phyloP scores from a whole-genome alignment of 1,140 invertebrate genomes.

The Drosophila jambulina region DNA sequence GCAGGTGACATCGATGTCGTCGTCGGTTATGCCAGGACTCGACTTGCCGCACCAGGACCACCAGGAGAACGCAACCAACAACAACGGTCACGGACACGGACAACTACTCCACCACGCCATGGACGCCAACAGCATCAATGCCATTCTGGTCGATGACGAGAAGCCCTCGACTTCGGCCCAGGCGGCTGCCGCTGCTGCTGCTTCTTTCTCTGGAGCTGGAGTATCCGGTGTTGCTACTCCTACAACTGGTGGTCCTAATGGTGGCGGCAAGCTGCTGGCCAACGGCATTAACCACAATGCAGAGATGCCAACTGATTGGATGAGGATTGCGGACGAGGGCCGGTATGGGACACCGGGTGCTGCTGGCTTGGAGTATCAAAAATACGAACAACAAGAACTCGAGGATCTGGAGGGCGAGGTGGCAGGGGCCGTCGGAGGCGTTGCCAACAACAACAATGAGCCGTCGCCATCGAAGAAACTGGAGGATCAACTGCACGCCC shows the following conservation, averaged over 20 bases:
- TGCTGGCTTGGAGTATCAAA: constrained; percentile 85
- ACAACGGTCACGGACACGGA: constrained; percentile 47
- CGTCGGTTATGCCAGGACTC: constrained; percentile 76
- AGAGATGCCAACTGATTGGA: constrained; percentile 84
- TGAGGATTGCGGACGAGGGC: constrained; percentile 84
- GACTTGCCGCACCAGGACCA: constrained; percentile 58
- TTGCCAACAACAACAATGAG: constrained; percentile 50
- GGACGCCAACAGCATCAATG: constrained; percentile 75
- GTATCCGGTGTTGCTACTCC: constrained; percentile 13
- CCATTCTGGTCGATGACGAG: constrained; percentile 77
- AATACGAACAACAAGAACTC: constrained; percentile 75
- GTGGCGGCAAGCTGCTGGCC: constrained; percentile 46
- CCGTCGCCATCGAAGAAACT: constrained; percentile 59
- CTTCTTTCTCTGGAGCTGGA: background rate
- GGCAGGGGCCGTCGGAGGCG: constrained; percentile 34
- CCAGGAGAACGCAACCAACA: constrained; percentile 44
- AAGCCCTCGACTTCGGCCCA: constrained; percentile 80
- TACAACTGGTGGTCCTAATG: constrained; percentile 4
- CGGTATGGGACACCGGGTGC: constrained; percentile 85
- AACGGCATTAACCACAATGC: constrained; percentile 66
- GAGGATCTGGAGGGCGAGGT: constrained; percentile 57
- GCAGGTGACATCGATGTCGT: constrained; percentile 84
- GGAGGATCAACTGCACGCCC: constrained; percentile 70
- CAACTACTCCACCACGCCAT: constrained; percentile 33
- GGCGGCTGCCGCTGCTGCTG: constrained; percentile 57